These are phyloP conservation scores for Stichodactyla mertensii DNA, from an alignment of 64 coral and sea anemone genomes.

Conservation along the genomic window DNA sequence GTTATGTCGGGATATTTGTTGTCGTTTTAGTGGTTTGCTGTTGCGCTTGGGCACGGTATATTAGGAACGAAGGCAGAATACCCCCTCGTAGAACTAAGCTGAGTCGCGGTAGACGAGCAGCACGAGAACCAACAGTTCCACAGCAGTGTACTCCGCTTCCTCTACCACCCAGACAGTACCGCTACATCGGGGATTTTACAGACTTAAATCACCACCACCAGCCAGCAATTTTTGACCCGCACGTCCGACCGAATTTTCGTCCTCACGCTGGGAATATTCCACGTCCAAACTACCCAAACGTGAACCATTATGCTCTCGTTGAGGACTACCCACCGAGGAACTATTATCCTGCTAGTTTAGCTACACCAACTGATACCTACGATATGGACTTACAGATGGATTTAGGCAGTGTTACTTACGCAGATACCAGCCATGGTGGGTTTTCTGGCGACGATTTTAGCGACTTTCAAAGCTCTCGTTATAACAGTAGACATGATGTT, in stretches of 20 bases:
- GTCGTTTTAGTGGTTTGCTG: conserved; percentile 80
- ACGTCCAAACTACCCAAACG: conserved; percentile 8
- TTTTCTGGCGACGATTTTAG: conserved; percentile 69
- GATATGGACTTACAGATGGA: conserved; percentile 50
- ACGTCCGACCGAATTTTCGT: neutral
- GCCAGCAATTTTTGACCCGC: neutral
- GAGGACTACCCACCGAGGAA: conserved; percentile 21
- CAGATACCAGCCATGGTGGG: conserved; percentile 42
- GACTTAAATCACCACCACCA: conserved; percentile 6
- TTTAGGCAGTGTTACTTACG: conserved; percentile 32
- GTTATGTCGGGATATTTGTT: conserved; percentile 67
- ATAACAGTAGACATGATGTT: conserved; percentile 32
- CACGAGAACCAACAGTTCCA: conserved; percentile 6
- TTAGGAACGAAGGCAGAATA: conserved; percentile 33
- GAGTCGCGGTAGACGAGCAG: conserved; percentile 27
- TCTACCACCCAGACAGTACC: conserved; percentile 16
- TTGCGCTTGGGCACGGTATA: conserved; percentile 75
- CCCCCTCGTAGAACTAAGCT: conserved; percentile 28
- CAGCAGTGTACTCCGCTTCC: conserved; percentile 31
- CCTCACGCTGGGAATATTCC: conserved; percentile 25
- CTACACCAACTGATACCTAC: conserved; percentile 34
- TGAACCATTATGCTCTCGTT: conserved; percentile 5
- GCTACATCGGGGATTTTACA: conserved; percentile 31
- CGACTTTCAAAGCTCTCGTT: conserved; percentile 63
- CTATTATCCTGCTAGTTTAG: conserved; percentile 40